Evolutionary conservation across 1,140 invertebrate genomes (phyloP), one percentile per base, ranked within the genome.

Genomic region (Whitmania pigra): DNA sequence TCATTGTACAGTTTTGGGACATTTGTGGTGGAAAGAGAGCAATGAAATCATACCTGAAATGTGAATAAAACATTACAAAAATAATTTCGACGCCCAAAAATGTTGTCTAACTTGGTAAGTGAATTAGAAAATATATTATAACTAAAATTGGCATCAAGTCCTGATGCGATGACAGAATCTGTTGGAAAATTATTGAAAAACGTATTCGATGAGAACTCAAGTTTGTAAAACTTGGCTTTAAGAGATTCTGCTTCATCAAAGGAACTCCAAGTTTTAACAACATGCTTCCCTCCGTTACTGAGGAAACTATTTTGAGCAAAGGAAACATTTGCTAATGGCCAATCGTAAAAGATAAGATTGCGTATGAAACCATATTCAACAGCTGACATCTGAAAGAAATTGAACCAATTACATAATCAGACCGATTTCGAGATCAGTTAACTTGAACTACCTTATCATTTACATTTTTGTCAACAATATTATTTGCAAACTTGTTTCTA

Each of bases 51-150:
- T 49, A 63, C 57, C 57, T 63, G 22, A 4, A 63, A 36, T 3
- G 31, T 36, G 31, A 36, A 31, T 11, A 0, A 11, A 22, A 31
- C 2, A 9, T 25, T 63, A 13, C 3, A 60, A 15, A 0, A 63
- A 4, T 63, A 63, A 63, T 15, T 63, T 63, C 3, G 29, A n/a
- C 2, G 11, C 7, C 2, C 5, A n/a, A 22, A 20, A 49, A 49
- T n/a, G 43, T 17, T 17, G 15, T 49, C 43, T 63, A 4, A 63
- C 57, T 63, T 63, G 29, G 29, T 63, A 31, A 63, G 29, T 11
- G 57, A 18, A 63, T 63, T 63, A 13, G 57, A 63, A 63, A 63
- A 63, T 11, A 63, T n/a, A 31, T 63, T 63, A 17, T 63, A 63
- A 63, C 22, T 63, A 17, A 63, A 63, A 31, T n/a, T 63, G 18